Percentiles rank a stretch among this genome's conserved stretches.
These are phyloP conservation scores for Diadophis punctatus DNA, from an alignment of 2,113 vertebrate genomes.

Conservation along the genomic window DNA sequence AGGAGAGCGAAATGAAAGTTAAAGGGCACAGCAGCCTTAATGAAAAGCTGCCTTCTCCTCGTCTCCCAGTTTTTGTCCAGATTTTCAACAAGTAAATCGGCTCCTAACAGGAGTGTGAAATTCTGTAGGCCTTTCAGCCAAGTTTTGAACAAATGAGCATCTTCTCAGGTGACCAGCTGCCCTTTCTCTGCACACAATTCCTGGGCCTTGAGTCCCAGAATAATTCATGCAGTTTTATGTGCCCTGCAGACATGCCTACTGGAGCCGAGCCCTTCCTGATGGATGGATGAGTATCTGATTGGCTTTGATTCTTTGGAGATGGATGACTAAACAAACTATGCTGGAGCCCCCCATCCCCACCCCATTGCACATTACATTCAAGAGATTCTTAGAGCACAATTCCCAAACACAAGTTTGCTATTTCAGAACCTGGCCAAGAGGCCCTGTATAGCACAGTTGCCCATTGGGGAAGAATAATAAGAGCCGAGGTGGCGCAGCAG, in stretches of 20 bases:
- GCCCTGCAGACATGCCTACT: slow-evolving; percentile 84
- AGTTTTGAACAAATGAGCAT: slow-evolving; percentile 78
- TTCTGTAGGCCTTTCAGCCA: slow-evolving; percentile 54
- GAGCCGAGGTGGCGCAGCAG: no score
- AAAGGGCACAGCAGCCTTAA: neutral
- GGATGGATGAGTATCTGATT: slow-evolving; percentile 56
- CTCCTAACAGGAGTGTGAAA: slow-evolving; percentile 60
- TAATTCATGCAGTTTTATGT: slow-evolving; percentile 82
- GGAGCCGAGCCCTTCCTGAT: slow-evolving; percentile 73
- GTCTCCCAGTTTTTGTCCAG: neutral
- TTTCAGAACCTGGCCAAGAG: neutral
- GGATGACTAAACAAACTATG: neutral
- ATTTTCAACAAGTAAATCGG: slow-evolving; percentile 42
- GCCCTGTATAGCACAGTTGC: neutral
- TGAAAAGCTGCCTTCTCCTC: neutral
- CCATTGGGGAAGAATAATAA: no score
- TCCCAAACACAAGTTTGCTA: neutral
- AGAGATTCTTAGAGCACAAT: neutral
- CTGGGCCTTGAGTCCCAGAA: slow-evolving; percentile 80
- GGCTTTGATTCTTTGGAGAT: neutral
- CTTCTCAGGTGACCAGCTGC: slow-evolving; percentile 85
- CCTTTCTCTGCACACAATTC: slow-evolving; percentile 83
- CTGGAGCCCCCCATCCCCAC: neutral
- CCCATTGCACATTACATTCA: neutral
- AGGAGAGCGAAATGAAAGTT: neutral